Percentiles rank a stretch among this genome's conserved stretches.
Evolutionary conservation across 37 sponge, comb jelly and placozoan genomes (phyloP).

Genomic region (Mnemiopsis leidyi): DNA sequence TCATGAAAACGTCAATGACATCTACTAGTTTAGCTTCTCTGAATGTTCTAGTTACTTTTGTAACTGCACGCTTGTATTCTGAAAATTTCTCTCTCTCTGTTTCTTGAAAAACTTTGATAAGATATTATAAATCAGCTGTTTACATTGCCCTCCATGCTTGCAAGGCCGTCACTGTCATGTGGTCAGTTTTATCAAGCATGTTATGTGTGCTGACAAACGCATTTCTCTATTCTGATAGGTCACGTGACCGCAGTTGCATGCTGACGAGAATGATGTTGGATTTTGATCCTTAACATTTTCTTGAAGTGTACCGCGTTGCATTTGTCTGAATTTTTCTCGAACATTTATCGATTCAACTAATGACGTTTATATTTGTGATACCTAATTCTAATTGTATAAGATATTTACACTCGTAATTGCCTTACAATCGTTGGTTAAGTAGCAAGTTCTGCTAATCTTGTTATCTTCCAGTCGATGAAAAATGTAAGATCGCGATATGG

Average conservation of each 20-base stretch:
- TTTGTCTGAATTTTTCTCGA: not conserved
- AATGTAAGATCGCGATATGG: too few species aligned
- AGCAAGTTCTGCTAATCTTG: too few species aligned
- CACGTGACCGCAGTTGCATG: not conserved
- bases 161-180: not conserved
- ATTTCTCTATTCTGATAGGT: not conserved
- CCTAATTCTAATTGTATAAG: too few species aligned
- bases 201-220: not conserved
- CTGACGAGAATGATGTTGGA: not conserved
- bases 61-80: too few species aligned
- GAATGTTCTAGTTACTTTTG: too few species aligned
- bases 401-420: too few species aligned
- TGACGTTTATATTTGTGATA: too few species aligned
- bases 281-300: not conserved
- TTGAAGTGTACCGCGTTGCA: not conserved
- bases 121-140: not conserved
- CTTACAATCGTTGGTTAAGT: too few species aligned
- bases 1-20: too few species aligned
- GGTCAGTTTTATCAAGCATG: not conserved
- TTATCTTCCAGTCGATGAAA: too few species aligned
- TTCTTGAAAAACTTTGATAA: not conserved
- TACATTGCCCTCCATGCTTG: not conserved
- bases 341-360: not conserved
- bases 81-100: too few species aligned
- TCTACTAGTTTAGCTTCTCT: too few species aligned